These are phyloP conservation scores for Rhinoderma darwinii DNA, from an alignment of 2,113 vertebrate species.

Conservation along the genomic window DNA sequence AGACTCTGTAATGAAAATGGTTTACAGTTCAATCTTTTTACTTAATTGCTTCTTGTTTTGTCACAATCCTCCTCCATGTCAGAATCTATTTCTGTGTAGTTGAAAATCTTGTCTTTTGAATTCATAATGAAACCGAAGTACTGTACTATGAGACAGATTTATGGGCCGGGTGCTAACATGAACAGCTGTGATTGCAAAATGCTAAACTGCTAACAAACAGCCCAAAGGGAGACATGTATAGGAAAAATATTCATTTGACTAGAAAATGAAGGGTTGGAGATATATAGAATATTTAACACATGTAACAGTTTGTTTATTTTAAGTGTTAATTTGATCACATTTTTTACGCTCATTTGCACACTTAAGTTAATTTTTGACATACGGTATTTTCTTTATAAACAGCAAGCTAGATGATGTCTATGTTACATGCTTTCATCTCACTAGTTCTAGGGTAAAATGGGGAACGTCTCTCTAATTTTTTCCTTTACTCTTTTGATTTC, in stretches of 20 bases:
- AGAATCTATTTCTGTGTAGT: slow-evolving; percentile 43
- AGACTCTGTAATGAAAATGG: slow-evolving; percentile 50
- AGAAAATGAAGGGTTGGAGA: background rate
- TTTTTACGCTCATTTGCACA: background rate
- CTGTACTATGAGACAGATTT: slow-evolving; percentile 53
- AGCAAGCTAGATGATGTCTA: too few relatives aligned
- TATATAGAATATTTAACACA: background rate
- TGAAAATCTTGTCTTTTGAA: slow-evolving; percentile 55
- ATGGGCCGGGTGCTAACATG: slow-evolving; percentile 40
- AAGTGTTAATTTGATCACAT: background rate
- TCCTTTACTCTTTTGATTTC: too few relatives aligned
- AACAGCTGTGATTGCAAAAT: slow-evolving; percentile 57
- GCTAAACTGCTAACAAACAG: slow-evolving; percentile 47
- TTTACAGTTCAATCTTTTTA: slow-evolving; percentile 56
- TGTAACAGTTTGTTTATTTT: slow-evolving; percentile 1
- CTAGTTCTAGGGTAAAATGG: too few relatives aligned
- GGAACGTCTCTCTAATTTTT: too few relatives aligned
- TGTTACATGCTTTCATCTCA: too few relatives aligned
- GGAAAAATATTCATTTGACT: slow-evolving; percentile 32
- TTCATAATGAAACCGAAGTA: slow-evolving; percentile 52
- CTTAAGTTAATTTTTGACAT: background rate
- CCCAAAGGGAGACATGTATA: slow-evolving; percentile 33
- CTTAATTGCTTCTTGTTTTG: slow-evolving; percentile 56
- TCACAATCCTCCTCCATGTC: slow-evolving; percentile 50
- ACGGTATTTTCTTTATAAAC: too few relatives aligned